Evolutionary conservation across 2,113 vertebrate species (phyloP), one percentile per base, ranked within the genome.

Genomic region (Dunckerocampus dactyliophorus): DNA sequence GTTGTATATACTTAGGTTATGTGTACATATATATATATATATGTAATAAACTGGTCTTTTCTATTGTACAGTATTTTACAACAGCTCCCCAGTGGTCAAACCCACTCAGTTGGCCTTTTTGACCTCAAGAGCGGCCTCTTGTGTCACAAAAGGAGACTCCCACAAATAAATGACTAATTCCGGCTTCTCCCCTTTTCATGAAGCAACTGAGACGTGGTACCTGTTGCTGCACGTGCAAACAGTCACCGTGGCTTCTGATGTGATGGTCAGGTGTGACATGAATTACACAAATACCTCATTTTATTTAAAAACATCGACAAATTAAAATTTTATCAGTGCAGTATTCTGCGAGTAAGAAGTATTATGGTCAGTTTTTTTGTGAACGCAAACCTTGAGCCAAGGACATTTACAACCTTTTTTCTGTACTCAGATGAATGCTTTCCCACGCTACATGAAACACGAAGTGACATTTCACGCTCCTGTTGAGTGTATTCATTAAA

Each of bases 111-210:
- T 78, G 52, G 61, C 62, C 76, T 67, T 72, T 70, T 74, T 81
- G 66, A 72, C 74, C 79, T 78, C 83, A 74, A 78, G 67, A 82
- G 85, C 81, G 88, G 69, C 88, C 84, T 72, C 88, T 82, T 63
- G 79, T 65, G 87, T 77, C 64, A 48, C 62, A 47, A 8, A 39
- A 14, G 19, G 6, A 34, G 57, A 16, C 6, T 53, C 49, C 56
- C 62, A 54, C 22, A 1, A 2, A 12, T 8, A 28, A 28, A 31
- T 9, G 14, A 31, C 22, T 12, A 19, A 54, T 17, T 31, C 15
- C 24, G 17, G 2, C 5, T 50, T 24, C 20, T 21, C 14, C 20
- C 13, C 22, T 1, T 51, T 51, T 28, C 0, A 39, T 51, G 14
- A 47, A 24, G 20, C 8, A 51, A 16, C 2, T 14, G 6, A 31